Percentiles rank a stretch among this genome's conserved stretches.
Evolutionary conservation across 2,888 invertebrate genomes (phyloP).

Genomic region (Metacarcinus magister): DNA sequence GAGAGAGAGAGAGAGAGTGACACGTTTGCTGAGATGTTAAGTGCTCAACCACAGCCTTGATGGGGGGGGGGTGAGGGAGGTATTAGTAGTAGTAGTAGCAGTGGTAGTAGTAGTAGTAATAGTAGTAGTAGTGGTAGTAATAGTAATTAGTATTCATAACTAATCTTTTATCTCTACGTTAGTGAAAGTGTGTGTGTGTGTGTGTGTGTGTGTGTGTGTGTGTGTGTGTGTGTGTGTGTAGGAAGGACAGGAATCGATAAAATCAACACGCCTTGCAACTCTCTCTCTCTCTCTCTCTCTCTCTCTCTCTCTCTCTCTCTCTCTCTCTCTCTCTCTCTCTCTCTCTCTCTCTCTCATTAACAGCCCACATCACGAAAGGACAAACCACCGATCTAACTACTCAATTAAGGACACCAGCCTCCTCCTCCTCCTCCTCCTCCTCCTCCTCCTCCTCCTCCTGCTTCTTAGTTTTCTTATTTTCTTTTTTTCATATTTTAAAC

Average conservation of each 20-base stretch:
- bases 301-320: conserved; percentile 14
- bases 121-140: not conserved
- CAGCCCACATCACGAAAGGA: not conserved
- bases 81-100: conserved; percentile 1
- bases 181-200: not conserved
- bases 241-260: not conserved
- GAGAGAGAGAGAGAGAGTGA: conserved; percentile 14
- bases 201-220: conserved; percentile 8
- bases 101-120: not conserved
- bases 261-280: conserved; percentile 15
- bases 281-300: conserved; percentile 7
- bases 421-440: too few species aligned
- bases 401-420: too few species aligned
- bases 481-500: too few species aligned
- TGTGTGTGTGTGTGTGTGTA: not conserved
- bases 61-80: not conserved
- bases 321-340: too few species aligned
- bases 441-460: too few species aligned
- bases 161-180: not conserved
- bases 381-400: not conserved
- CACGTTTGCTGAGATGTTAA: not conserved
- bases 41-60: not conserved
- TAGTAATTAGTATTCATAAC: not conserved
- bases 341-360: not conserved
- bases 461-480: too few species aligned